phyloP scores from a whole-genome alignment of 2,113 vertebrate species.

The Eleginops maclovinus region DNA sequence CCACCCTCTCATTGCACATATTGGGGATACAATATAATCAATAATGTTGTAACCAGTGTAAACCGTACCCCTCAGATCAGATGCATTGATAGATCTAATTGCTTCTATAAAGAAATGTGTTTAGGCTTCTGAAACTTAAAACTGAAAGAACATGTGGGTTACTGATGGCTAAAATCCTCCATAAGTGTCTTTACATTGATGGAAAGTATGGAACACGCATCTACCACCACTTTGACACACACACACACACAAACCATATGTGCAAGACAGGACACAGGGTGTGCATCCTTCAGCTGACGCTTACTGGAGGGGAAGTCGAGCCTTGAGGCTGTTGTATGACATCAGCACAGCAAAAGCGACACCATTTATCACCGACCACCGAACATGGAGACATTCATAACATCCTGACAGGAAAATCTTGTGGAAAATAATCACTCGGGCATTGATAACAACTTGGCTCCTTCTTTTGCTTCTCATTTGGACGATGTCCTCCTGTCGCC shows the following conservation, averaged over 20 bases:
- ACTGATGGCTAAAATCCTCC: background rate
- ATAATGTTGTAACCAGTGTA: slow-evolving; percentile 66
- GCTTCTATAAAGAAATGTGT: slow-evolving; percentile 68
- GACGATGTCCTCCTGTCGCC: slow-evolving; percentile 74
- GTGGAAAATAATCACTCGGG: slow-evolving; percentile 95
- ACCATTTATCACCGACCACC: slow-evolving; percentile 94
- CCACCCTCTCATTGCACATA: slow-evolving; percentile 55
- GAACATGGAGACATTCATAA: slow-evolving; percentile 98
- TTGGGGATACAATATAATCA: slow-evolving; percentile 64
- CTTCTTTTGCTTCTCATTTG: slow-evolving; percentile 64
- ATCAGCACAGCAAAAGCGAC: slow-evolving; percentile 88
- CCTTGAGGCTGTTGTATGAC: slow-evolving; percentile 92
- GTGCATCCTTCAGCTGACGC: slow-evolving; percentile 78
- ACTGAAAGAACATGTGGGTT: slow-evolving; percentile 12
- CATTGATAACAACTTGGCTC: slow-evolving; percentile 90
- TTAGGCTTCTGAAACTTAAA: slow-evolving; percentile 47
- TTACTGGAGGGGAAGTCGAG: slow-evolving; percentile 85
- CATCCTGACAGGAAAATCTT: slow-evolving; percentile 99
- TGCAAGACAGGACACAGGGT: slow-evolving; percentile 48
- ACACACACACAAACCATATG: slow-evolving; percentile 39
- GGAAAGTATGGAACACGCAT: slow-evolving; percentile 53
- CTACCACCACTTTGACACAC: background rate
- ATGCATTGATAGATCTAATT: slow-evolving; percentile 65
- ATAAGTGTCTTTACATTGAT: slow-evolving; percentile 29
- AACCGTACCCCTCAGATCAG: slow-evolving; percentile 51